Base-by-base conservation (phyloP, 2,888 invertebrate genomes). In the Patella pellucida region DNA sequence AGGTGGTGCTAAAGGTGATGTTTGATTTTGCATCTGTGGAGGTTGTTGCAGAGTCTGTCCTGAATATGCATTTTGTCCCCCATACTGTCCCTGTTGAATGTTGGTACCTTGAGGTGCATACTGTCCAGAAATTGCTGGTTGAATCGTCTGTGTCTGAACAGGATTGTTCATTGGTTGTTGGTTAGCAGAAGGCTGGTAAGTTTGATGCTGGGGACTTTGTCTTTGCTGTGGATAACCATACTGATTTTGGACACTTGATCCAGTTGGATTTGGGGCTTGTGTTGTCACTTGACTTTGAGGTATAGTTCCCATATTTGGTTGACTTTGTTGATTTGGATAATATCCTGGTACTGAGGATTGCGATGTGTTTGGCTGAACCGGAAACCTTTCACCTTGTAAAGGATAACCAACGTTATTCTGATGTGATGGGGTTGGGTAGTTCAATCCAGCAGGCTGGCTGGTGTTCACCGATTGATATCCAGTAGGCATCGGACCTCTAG, bases 181-280 rank as follows among this genome's bases (percentile, higher is more conserved):
- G 15, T 67, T 73, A 7, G n/a, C 9, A n/a, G 68, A 23, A 52
- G 69, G 74, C 56, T 52, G 72, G 19, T 16, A 16, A 69, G 54
- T 52, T 31, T 51, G 75, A 16, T 69, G 76, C 68, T 73, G 77
- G 67, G 69, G 73, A 41, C 12, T 19, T 14, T 41, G 71, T 14
- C 52, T 31, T 67, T 74, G 75, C 71, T 72, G 73, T 50, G 73
- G 74, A 23, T 54, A 69, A 11, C 23, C 14, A 41, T 75, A 69
- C 4, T 70, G 67, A 41, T 7, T 41, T 41, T 41, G 41, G 19
- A 31, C 51, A 51, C 27, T 16, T 11, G 69, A 56, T 68, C 70
- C 68, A 62, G 69, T 50, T 52, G 75, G 52, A 31, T 23, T 71
- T 69, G 74, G 51, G 14, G 52, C 52, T 56, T 52, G 72, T 15